A percentile compares a stretch with the other conserved stretches of the same genome.
Conservation (phyloP, 2,888 invertebrate genomes). For the Morpho deidamia region DNA sequence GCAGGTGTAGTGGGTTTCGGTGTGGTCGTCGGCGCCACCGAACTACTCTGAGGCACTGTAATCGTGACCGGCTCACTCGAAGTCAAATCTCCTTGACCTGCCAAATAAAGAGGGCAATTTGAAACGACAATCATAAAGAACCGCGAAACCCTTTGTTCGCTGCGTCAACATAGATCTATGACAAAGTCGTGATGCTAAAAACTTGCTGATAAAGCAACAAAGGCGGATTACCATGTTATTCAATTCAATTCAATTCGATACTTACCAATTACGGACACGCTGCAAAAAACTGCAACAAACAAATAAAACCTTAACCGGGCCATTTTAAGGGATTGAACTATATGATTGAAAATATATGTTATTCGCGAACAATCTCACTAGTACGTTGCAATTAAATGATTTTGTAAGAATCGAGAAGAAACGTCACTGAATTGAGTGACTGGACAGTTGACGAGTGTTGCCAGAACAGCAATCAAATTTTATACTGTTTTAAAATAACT, state of each 20-base stretch:
- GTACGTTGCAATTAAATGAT: slow-evolving; percentile 42
- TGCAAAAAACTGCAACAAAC: slow-evolving; percentile 49
- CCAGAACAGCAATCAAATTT: neutral
- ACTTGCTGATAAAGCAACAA: slow-evolving; percentile 35
- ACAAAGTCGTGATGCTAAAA: slow-evolving; percentile 23
- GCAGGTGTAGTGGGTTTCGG: slow-evolving; percentile 26
- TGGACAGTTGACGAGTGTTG: slow-evolving; percentile 7
- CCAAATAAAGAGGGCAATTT: neutral
- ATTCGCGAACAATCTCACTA: slow-evolving; percentile 30
- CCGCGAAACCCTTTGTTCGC: slow-evolving; percentile 7
- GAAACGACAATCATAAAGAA: neutral
- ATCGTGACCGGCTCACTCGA: slow-evolving; percentile 24
- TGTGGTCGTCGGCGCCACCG: neutral
- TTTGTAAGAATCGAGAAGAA: slow-evolving; percentile 34
- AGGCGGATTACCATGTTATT: slow-evolving; percentile 17
- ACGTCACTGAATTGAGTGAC: slow-evolving; percentile 11
- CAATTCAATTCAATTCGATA: neutral
- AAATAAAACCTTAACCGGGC: slow-evolving; percentile 48
- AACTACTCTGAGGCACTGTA: slow-evolving; percentile 19
- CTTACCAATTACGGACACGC: slow-evolving; percentile 55
- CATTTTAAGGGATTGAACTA: slow-evolving; percentile 37
- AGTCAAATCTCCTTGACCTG: slow-evolving; percentile 33
- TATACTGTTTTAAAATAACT: neutral
- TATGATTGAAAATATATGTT: neutral
- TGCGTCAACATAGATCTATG: slow-evolving; percentile 2